phyloP scores from a whole-genome alignment of 2,113 vertebrate species.

The Euleptes europaea region DNA sequence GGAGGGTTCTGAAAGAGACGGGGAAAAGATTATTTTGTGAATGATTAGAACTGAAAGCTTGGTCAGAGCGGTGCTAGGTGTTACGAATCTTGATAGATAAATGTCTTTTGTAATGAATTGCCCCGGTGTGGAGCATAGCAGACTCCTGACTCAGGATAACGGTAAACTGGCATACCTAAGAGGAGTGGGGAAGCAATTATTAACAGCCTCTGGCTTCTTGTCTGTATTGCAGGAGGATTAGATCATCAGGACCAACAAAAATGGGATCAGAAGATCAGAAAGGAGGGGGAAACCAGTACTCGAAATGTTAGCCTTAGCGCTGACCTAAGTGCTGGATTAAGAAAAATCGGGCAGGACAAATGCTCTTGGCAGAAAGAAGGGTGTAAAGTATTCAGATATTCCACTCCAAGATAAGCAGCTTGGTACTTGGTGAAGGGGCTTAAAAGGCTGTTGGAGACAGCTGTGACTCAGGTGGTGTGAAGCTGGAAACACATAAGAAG shows the following conservation, averaged over 20 bases:
- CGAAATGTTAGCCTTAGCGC: neutral
- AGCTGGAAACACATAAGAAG: neutral
- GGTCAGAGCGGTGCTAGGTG: too few relatives aligned
- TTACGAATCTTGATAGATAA: too few relatives aligned
- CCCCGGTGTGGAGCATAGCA: too few relatives aligned
- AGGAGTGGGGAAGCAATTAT: too few relatives aligned
- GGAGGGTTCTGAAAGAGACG: too few relatives aligned
- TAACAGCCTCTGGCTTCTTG: too few relatives aligned
- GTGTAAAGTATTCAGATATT: neutral
- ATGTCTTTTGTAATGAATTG: too few relatives aligned
- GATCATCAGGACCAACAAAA: neutral
- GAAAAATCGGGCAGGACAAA: neutral
- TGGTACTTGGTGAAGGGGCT: neutral
- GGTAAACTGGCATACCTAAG: too few relatives aligned
- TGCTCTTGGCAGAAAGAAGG: neutral
- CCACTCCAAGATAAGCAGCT: neutral
- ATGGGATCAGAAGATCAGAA: neutral
- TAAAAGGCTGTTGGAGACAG: neutral
- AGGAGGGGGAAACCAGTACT: neutral
- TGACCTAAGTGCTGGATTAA: neutral
- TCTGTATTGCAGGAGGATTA: neutral
- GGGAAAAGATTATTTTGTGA: too few relatives aligned
- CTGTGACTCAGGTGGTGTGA: neutral
- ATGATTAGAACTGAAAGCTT: too few relatives aligned
- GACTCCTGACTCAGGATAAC: too few relatives aligned